Percentiles rank a stretch among this genome's conserved stretches.
These are phyloP conservation scores for Mola mola DNA, from an alignment of 2,113 vertebrate species.

Conservation along the genomic window DNA sequence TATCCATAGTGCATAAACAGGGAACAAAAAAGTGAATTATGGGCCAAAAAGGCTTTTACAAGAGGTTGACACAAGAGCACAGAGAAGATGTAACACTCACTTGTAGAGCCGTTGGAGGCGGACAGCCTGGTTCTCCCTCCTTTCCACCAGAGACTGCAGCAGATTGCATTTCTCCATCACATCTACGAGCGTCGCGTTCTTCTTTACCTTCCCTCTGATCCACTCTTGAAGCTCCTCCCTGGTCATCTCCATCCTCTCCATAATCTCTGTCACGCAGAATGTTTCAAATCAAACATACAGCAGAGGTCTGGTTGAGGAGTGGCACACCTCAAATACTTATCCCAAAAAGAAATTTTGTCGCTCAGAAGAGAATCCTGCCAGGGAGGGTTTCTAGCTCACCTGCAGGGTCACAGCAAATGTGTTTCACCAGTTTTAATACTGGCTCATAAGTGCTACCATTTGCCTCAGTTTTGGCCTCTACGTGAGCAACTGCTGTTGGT, in stretches of 20 bases:
- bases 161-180: conserved; percentile 14
- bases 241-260: conserved; percentile 63
- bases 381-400: too few species aligned
- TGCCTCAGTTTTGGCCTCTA: too few species aligned
- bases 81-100: conserved; percentile 51
- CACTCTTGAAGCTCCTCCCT: conserved; percentile 56
- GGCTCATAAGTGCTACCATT: too few species aligned
- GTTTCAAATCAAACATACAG: neutral
- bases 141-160: conserved; percentile 59
- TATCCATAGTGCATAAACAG: too few species aligned
- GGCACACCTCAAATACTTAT: neutral
- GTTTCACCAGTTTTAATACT: too few species aligned
- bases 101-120: conserved; percentile 49
- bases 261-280: conserved; percentile 30
- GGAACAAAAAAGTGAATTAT: neutral
- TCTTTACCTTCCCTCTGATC: conserved; percentile 50
- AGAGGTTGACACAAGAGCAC: neutral
- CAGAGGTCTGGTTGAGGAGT: neutral
- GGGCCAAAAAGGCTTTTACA: neutral
- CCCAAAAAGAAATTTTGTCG: too few species aligned
- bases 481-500: too few species aligned
- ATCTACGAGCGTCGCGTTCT: conserved; percentile 13
- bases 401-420: too few species aligned
- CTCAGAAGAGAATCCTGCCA: too few species aligned
- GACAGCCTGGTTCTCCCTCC: conserved; percentile 27